A percentile compares a stretch with the other conserved stretches of the same genome.
Evolutionary conservation across 1,140 invertebrate species (phyloP).

Genomic region (Polyergus mexicanus): DNA sequence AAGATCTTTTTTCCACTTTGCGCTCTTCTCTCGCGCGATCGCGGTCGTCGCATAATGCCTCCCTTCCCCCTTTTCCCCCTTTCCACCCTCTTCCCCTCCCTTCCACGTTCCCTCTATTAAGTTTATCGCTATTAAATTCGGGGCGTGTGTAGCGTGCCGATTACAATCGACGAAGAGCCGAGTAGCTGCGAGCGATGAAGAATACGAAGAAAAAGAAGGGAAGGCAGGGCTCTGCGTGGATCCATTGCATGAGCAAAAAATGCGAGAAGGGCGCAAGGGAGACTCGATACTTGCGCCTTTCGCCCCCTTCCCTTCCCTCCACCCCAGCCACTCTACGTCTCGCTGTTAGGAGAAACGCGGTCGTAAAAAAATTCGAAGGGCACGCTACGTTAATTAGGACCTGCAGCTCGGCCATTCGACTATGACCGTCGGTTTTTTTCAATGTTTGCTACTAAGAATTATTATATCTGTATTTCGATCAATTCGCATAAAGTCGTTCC

Average conservation of each 20-base stretch:
- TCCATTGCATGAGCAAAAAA: conserved; percentile 29
- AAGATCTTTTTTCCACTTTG: not conserved
- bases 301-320: not conserved
- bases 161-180: conserved; percentile 63
- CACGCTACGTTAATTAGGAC: conserved; percentile 18
- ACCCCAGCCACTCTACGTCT: not conserved
- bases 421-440: not conserved
- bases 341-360: not conserved
- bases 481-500: not conserved
- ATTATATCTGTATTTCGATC: not conserved
- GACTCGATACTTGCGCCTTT: conserved; percentile 10
- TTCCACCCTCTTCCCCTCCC: not conserved
- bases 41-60: not conserved
- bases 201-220: not conserved
- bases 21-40: not conserved
- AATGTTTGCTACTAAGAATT: not conserved
- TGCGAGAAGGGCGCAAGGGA: not conserved
- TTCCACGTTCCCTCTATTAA: conserved; percentile 64
- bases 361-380: conserved; percentile 13
- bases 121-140: conserved; percentile 73
- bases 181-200: conserved; percentile 33
- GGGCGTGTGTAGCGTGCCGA: conserved; percentile 56
- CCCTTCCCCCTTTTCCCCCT: no score
- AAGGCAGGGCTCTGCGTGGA: not conserved
- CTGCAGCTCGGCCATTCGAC: conserved; percentile 10